Evolutionary conservation across 92 coral and sea anemone species (phyloP).

Genomic region (Meandrina meandrites): DNA sequence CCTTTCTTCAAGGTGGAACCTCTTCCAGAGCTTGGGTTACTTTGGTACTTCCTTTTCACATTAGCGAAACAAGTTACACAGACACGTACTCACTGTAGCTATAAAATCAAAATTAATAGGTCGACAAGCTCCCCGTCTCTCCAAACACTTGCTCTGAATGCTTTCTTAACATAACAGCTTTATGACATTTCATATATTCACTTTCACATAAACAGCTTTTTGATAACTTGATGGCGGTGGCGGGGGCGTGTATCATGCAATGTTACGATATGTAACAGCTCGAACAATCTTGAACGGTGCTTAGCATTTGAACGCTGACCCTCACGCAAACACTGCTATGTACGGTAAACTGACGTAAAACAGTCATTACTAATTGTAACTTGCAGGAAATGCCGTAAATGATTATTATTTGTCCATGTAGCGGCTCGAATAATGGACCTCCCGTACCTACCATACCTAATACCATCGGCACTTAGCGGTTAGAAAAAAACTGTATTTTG

Average conservation of each 20-base stretch:
- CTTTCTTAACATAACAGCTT: not conserved
- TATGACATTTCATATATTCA: too few species aligned
- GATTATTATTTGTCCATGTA: not conserved
- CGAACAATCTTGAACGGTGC: not conserved
- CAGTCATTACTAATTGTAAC: not conserved
- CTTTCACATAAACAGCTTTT: not conserved
- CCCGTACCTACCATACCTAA: not conserved
- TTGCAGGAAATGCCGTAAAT: constrained; percentile 4
- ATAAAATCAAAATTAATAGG: not conserved
- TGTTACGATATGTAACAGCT: not conserved
- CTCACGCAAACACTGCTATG: too few species aligned
- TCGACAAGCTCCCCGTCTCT: not conserved
- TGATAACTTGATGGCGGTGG: not conserved
- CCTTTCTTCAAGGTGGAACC: not conserved
- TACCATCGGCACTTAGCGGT: constrained; percentile 6
- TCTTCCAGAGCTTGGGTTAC: too few species aligned
- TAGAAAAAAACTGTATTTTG: not conserved
- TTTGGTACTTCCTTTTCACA: not conserved
- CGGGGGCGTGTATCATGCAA: not conserved
- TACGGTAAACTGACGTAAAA: not conserved
- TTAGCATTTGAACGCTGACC: not conserved
- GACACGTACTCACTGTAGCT: not conserved
- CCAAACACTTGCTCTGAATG: not conserved
- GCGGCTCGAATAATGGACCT: not conserved
- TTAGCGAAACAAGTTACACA: not conserved